Conservation (phyloP, 2,888 invertebrate genomes). For the Orchestes rusci region DNA sequence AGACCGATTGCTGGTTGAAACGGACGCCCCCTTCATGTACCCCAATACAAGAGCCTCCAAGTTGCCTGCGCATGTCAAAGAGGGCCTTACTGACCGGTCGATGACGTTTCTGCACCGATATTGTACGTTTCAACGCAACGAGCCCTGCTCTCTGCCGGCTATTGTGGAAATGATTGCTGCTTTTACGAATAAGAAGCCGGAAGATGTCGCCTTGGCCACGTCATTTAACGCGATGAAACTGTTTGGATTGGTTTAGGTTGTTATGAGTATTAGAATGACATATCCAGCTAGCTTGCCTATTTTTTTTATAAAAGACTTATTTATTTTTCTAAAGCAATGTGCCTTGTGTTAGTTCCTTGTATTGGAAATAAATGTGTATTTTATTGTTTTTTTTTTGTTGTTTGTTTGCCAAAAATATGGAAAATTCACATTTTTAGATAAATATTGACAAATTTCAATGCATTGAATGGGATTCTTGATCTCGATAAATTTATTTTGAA, state of each 20-base stretch:
- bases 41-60: conserved; percentile 91
- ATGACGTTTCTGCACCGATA: conserved; percentile 78
- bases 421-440: no score
- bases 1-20: conserved; percentile 81
- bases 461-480: no score
- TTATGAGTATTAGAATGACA: no score
- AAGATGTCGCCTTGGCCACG: conserved; percentile 84
- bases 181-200: conserved; percentile 77
- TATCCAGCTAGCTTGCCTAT: no score
- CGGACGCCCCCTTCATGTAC: conserved; percentile 95
- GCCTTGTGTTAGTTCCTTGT: not conserved
- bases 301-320: conserved; percentile 3
- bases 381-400: conserved; percentile 3
- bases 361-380: no score
- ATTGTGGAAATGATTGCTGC: conserved; percentile 93
- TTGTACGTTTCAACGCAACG: conserved; percentile 93
- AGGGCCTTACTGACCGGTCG: conserved; percentile 77
- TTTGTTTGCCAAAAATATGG: no score
- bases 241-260: no score
- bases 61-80: conserved; percentile 79
- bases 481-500: no score
- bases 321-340: no score
- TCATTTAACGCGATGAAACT: conserved; percentile 88
- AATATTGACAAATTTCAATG: no score
- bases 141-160: conserved; percentile 89